Conservation (phyloP, 2,113 vertebrate species). For the Cryptomyrus ogoouensis region DNA sequence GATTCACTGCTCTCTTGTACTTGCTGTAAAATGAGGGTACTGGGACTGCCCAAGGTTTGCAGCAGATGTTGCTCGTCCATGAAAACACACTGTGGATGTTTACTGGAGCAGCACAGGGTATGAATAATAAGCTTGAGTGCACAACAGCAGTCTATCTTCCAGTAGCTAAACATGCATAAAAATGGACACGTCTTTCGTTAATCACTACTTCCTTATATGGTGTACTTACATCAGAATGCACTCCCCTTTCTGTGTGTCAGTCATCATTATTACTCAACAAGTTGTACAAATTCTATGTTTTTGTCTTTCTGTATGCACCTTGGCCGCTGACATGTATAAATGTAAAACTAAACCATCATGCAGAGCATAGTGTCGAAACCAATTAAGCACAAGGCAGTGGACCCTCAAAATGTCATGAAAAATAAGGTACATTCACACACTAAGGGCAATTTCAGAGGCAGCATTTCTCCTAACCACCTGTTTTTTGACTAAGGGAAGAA, state of each 20-base stretch:
- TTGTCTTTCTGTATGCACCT: not conserved
- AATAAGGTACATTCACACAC: not conserved
- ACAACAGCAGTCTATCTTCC: not conserved
- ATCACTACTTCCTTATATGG: not conserved
- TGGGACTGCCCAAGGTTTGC: not conserved
- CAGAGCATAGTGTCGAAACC: not conserved
- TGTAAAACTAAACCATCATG: not conserved
- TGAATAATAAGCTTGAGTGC: constrained; percentile 3
- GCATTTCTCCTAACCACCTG: not conserved
- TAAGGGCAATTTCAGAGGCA: not conserved
- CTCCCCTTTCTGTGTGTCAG: not conserved
- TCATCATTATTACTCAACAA: not conserved
- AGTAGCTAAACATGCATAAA: not conserved
- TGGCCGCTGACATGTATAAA: not conserved
- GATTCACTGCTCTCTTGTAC: not conserved
- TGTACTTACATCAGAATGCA: not conserved
- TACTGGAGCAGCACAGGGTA: not conserved
- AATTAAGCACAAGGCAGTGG: not conserved
- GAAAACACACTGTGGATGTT: not conserved
- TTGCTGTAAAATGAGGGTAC: not conserved
- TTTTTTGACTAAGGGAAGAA: not conserved
- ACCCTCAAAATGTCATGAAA: not conserved
- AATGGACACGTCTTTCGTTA: not conserved
- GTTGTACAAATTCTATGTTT: not conserved
- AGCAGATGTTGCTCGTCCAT: not conserved